Evolutionary conservation across 2,888 invertebrate species (phyloP).

Genomic region (Rosalia funebris): DNA sequence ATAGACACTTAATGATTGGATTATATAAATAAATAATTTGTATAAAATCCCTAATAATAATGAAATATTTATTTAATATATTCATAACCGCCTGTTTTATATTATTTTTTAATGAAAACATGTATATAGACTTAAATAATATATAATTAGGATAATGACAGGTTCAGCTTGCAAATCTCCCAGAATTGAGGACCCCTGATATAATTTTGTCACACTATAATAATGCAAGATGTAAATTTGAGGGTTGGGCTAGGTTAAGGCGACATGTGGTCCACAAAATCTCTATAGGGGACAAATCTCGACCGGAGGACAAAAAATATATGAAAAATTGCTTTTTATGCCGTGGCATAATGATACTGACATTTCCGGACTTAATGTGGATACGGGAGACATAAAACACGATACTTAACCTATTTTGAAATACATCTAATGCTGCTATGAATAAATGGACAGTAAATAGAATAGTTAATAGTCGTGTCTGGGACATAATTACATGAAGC

Average conservation of each 20-base stretch:
- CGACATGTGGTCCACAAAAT: constrained; percentile 38
- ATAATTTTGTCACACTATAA: constrained; percentile 19
- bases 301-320: constrained; percentile 24
- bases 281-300: constrained; percentile 31
- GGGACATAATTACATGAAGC: no score
- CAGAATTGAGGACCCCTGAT: constrained; percentile 13
- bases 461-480: no score
- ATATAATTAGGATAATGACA: no score
- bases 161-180: neutral
- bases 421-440: neutral
- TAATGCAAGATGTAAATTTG: constrained; percentile 21
- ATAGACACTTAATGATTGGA: no score
- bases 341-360: constrained; percentile 19
- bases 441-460: no score
- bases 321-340: constrained; percentile 24
- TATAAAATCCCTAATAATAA: no score
- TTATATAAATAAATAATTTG: no score
- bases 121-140: no score
- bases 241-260: constrained; percentile 35
- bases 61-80: no score
- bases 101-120: no score
- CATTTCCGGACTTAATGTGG: constrained; percentile 21
- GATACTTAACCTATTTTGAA: constrained; percentile 1
- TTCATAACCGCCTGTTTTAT: no score
- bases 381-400: neutral